Conservation (phyloP, 2,888 invertebrate genomes). For the Trissolcus brochymenae region DNA sequence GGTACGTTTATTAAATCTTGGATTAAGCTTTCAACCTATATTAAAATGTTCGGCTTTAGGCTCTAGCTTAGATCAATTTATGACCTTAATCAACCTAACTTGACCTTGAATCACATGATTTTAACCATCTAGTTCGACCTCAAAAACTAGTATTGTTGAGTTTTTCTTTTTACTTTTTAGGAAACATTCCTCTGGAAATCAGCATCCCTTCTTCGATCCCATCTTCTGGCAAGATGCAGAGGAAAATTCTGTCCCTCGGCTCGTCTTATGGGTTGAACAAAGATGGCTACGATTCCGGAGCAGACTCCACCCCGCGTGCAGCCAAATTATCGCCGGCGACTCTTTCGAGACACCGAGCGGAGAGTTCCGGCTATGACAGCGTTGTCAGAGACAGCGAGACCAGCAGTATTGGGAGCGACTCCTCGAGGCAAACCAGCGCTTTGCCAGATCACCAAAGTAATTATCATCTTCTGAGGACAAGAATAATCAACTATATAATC, state of each 20-base stretch:
- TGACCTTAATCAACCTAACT: no score
- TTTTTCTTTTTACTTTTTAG: conserved; percentile 49
- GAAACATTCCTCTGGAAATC: conserved; percentile 67
- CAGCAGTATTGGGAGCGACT: conserved; percentile 88
- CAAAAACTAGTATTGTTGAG: background rate
- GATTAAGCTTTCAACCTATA: no score
- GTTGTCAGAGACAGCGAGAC: conserved; percentile 92
- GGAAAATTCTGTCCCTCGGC: conserved; percentile 81
- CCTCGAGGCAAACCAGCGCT: conserved; percentile 77
- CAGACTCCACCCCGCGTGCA: conserved; percentile 88
- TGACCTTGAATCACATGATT: no score
- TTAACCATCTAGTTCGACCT: no score
- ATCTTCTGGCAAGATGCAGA: conserved; percentile 81
- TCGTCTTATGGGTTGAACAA: conserved; percentile 82
- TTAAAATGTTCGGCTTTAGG: no score
- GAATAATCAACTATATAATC: no score
- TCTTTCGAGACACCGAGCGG: conserved; percentile 85
- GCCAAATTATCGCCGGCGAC: conserved; percentile 89
- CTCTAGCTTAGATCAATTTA: no score
- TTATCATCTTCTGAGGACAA: conserved; percentile 1
- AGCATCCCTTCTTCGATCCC: conserved; percentile 80
- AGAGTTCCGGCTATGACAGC: conserved; percentile 92
- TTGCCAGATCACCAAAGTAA: conserved; percentile 74
- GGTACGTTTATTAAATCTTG: conserved; percentile 58
- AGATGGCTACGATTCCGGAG: conserved; percentile 90